A percentile compares a stretch with the other conserved stretches of the same genome.
phyloP scores from a whole-genome alignment of 2,797 vertebrate genomes.

The Acomys russatus region DNA sequence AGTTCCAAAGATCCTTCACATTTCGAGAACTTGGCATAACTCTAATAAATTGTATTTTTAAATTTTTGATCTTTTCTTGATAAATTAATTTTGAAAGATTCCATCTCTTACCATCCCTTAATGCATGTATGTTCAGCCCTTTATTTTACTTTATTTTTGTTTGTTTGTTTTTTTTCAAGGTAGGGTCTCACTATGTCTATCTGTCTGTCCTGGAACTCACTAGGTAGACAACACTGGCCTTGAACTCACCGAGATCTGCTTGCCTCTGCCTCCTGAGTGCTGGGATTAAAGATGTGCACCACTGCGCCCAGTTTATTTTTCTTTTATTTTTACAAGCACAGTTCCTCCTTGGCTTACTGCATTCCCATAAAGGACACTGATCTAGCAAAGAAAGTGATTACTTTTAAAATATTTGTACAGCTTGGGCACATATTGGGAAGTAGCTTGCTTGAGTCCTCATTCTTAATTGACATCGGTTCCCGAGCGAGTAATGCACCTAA shows the following conservation, averaged over 20 bases:
- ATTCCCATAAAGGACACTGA: background rate
- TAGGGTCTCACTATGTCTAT: background rate
- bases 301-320: background rate
- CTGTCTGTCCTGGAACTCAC: background rate
- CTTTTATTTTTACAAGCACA: background rate
- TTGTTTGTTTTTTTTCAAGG: background rate
- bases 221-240: background rate
- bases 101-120: background rate
- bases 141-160: background rate
- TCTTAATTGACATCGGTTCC: background rate
- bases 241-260: background rate
- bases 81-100: constrained; percentile 43
- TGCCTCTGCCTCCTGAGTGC: background rate
- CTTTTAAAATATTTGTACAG: background rate
- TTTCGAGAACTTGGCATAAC: background rate
- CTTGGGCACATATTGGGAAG: background rate
- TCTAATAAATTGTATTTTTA: background rate
- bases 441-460: background rate
- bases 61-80: constrained; percentile 31
- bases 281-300: background rate
- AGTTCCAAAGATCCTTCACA: background rate
- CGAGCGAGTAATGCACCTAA: background rate
- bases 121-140: background rate
- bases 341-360: background rate
- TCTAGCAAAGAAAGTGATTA: background rate